A percentile compares a stretch with the other conserved stretches of the same genome.
Evolutionary conservation across 2,797 vertebrate genomes (phyloP).

Genomic region (Kryptopterus vitreolus): DNA sequence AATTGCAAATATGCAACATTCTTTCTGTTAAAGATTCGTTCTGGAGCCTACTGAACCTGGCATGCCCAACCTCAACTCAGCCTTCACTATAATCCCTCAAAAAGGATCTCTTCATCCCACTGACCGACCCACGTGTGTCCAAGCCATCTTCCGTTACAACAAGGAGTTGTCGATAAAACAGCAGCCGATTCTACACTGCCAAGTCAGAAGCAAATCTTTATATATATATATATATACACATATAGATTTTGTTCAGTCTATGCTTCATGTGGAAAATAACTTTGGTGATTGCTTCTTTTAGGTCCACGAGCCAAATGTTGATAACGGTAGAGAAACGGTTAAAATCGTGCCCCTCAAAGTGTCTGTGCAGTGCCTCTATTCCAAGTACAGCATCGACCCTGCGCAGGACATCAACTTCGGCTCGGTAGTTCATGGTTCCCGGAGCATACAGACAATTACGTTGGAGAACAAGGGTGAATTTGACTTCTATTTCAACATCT

Average conservation of each 20-base stretch:
- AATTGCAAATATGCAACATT: not conserved
- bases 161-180: slow-evolving; percentile 75
- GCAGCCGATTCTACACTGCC: slow-evolving; percentile 78
- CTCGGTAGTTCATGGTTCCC: slow-evolving; percentile 71
- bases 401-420: slow-evolving; percentile 79
- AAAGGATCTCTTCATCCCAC: slow-evolving; percentile 70
- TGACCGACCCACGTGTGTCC: slow-evolving; percentile 69
- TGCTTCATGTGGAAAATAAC: not conserved
- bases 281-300: slow-evolving; percentile 56
- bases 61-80: slow-evolving; percentile 63
- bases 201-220: slow-evolving; percentile 66
- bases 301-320: slow-evolving; percentile 81
- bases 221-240: not conserved
- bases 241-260: not conserved
- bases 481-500: slow-evolving; percentile 74
- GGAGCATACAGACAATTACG: slow-evolving; percentile 70
- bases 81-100: slow-evolving; percentile 77
- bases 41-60: slow-evolving; percentile 62
- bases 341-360: slow-evolving; percentile 75
- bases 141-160: slow-evolving; percentile 75
- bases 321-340: slow-evolving; percentile 71
- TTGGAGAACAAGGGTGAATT: slow-evolving; percentile 83
- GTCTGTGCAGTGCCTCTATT: slow-evolving; percentile 75
- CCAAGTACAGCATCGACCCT: slow-evolving; percentile 82
- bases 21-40: slow-evolving; percentile 72